These are phyloP conservation scores for Neoarius graeffei DNA, from an alignment of 2,113 vertebrate genomes.

Conservation along the genomic window DNA sequence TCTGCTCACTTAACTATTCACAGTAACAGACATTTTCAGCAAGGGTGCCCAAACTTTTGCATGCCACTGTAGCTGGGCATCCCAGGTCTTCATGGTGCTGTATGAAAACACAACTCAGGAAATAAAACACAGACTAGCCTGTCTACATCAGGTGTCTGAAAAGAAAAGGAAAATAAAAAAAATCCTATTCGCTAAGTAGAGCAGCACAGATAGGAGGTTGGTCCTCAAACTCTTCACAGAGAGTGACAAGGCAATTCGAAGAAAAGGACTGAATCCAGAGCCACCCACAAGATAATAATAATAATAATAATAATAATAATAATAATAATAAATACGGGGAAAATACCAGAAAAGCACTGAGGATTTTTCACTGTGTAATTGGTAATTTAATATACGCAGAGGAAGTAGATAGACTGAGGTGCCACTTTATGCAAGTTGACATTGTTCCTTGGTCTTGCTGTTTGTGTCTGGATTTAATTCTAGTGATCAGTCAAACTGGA, in stretches of 20 bases:
- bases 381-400: too few species aligned
- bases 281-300: not conserved
- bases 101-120: not conserved
- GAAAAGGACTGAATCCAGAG: not conserved
- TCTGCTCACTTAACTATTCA: too few species aligned
- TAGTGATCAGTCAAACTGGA: not conserved
- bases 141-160: not conserved
- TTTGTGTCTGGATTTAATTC: not conserved
- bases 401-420: too few species aligned
- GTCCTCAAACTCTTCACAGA: too few species aligned
- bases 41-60: too few species aligned
- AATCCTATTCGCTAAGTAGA: not conserved
- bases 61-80: not conserved
- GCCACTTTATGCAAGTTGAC: not conserved
- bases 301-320: too few species aligned
- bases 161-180: not conserved
- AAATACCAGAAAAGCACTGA: too few species aligned
- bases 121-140: not conserved
- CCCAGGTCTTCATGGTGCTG: not conserved
- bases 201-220: not conserved
- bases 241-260: not conserved
- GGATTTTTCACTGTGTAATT: too few species aligned
- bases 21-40: too few species aligned
- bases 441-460: not conserved
- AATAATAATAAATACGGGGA: too few species aligned